phyloP scores from a whole-genome alignment of 92 coral and sea anemone genomes.

The Heliopora coerulea region DNA sequence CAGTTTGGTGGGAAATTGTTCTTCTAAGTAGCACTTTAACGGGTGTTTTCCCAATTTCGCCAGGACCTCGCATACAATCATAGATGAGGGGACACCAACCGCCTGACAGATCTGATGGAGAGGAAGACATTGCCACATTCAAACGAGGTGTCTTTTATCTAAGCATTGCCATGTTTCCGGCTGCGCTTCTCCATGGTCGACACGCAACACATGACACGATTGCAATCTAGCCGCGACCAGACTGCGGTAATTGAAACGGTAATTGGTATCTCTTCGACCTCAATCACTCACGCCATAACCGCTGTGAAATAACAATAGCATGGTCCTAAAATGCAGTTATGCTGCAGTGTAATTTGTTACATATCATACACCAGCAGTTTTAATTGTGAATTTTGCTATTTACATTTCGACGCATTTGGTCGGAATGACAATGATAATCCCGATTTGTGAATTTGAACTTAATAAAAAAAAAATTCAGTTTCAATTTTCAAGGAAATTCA shows the following conservation, averaged over 20 bases:
- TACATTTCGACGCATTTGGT: not conserved
- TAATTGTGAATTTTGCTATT: not conserved
- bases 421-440: no score
- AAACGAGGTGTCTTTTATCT: slow-evolving; percentile 11
- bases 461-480: not conserved
- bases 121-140: not conserved
- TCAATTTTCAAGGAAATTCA: not conserved
- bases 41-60: not conserved
- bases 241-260: slow-evolving; percentile 34
- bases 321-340: not conserved
- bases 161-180: slow-evolving; percentile 5
- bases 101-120: not conserved
- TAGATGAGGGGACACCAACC: not conserved
- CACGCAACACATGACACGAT: not conserved
- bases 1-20: slow-evolving; percentile 15
- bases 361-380: not conserved
- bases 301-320: slow-evolving; percentile 6
- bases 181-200: not conserved
- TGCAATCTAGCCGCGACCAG: slow-evolving; percentile 14
- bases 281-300: not conserved
- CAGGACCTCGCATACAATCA: not conserved
- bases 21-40: not conserved
- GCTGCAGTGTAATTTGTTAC: not conserved
- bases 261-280: slow-evolving; percentile 26
- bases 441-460: no score